These are phyloP conservation scores for Drosophila ercepeae DNA, from an alignment of 1,140 invertebrate species.

Conservation along the genomic window DNA sequence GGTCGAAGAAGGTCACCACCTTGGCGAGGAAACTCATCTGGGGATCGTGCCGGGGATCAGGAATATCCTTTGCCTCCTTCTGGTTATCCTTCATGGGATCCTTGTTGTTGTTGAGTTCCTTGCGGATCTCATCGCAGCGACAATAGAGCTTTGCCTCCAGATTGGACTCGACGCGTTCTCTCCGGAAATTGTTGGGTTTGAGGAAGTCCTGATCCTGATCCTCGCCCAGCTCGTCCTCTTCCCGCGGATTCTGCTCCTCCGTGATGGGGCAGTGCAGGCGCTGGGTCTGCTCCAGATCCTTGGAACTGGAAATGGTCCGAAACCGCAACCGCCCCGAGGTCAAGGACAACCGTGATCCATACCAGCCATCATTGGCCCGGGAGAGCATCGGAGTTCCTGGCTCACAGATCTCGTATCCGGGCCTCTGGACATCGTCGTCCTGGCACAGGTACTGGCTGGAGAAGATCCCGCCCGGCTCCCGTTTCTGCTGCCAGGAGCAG, in stretches of 20 bases:
- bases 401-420: conserved; percentile 88
- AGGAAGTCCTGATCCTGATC: conserved; percentile 35
- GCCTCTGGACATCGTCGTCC: conserved; percentile 86
- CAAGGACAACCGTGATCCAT: conserved; percentile 83
- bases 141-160: conserved; percentile 51
- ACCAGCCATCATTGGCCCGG: conserved; percentile 88
- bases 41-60: conserved; percentile 13
- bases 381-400: conserved; percentile 88
- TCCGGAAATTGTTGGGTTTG: conserved; percentile 72
- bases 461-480: conserved; percentile 84
- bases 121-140: conserved; percentile 57
- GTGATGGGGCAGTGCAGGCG: conserved; percentile 56
- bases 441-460: conserved; percentile 88
- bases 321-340: conserved; percentile 56
- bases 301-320: conserved; percentile 74
- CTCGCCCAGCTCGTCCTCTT: conserved; percentile 9
- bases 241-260: conserved; percentile 39
- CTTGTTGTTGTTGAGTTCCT: conserved; percentile 30
- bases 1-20: conserved; percentile 87
- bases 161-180: conserved; percentile 68
- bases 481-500: conserved; percentile 68
- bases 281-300: conserved; percentile 67
- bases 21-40: conserved; percentile 84
- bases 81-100: conserved; percentile 18
- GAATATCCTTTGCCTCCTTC: neutral